Evolutionary conservation across 2,888 invertebrate genomes (phyloP), one percentile per base, ranked within the genome.

Genomic region (Chesias legatella): DNA sequence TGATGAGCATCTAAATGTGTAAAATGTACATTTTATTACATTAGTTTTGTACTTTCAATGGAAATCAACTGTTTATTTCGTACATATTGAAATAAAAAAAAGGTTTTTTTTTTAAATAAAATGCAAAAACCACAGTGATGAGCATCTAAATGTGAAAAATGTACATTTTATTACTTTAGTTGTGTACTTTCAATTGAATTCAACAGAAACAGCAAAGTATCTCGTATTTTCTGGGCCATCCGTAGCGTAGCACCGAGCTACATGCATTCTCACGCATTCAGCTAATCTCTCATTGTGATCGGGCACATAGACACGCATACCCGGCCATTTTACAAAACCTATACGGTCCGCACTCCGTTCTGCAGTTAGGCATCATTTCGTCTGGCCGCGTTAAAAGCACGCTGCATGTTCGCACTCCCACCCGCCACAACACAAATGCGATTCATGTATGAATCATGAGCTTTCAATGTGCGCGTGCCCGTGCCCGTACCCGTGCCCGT

Each of bases 391-490:
- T 82, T 82, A 82, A 79, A 84, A 83, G 80, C 83, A 81, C 78
- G 80, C 74, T 84, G 83, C 82, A 82, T 86, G 85, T 86, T 86
- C 85, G 83, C 88, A 86, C 85, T 86, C 86, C 86, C 85, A 85
- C 86, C 83, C 77, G 80, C 67, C 70, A 63, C 73, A 68, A 83
- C 79, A 84, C 81, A 78, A 67, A 68, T 75, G 75, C 75, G 65
- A 56, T 63, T 56, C 74, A 69, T 71, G 81, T 83, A 80, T 80
- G 84, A 81, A 76, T 80, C 82, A 83, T 70, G 72, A 58, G 58
- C 58, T 68, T 58, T 58, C 63, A 54, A 53, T 80, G 81, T 79
- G 76, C 44, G 73, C 34, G 85, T 75, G 74, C 65, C 73, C 67
- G 79, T 78, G 74, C 73, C 77, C 74, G 76, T 67, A 78, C 82